A percentile compares a stretch with the other conserved stretches of the same genome.
phyloP scores from a whole-genome alignment of 2,888 invertebrate species.

The Iselma pallidipennis region DNA sequence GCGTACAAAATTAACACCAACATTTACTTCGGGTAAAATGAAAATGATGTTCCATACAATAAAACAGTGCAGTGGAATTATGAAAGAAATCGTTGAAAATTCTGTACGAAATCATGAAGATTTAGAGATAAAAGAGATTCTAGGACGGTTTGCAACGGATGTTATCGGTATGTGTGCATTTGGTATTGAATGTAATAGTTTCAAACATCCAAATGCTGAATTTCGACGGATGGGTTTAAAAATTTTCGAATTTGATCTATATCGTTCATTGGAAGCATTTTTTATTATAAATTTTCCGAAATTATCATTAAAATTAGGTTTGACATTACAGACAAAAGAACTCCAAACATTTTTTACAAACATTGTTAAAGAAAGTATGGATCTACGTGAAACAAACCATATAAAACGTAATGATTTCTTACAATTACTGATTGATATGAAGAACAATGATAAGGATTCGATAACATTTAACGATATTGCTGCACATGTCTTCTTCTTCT shows the following conservation, averaged over 20 bases:
- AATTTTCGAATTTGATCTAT: conserved; percentile 38
- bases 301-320: conserved; percentile 23
- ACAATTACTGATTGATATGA: conserved; percentile 38
- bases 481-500: conserved; percentile 63
- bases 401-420: conserved; percentile 38
- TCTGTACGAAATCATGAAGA: conserved; percentile 5
- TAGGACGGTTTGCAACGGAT: conserved; percentile 62
- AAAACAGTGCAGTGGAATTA: conserved; percentile 45
- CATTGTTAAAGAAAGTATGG: conserved; percentile 39
- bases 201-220: conserved; percentile 53
- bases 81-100: conserved; percentile 34
- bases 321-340: conserved; percentile 25
- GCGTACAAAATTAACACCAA: conserved; percentile 54
- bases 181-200: conserved; percentile 62
- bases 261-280: conserved; percentile 17
- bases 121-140: conserved; percentile 53
- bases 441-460: conserved; percentile 17
- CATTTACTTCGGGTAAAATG: conserved; percentile 34
- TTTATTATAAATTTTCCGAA: conserved; percentile 28
- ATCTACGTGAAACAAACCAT: conserved; percentile 36
- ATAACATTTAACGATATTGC: conserved; percentile 41
- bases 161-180: conserved; percentile 64
- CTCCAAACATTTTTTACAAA: conserved; percentile 42
- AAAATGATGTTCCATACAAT: conserved; percentile 57
- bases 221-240: conserved; percentile 47